A percentile compares a stretch with the other conserved stretches of the same genome.
Evolutionary conservation across 2,113 vertebrate species (phyloP).

Genomic region (Haemorhous mexicanus): DNA sequence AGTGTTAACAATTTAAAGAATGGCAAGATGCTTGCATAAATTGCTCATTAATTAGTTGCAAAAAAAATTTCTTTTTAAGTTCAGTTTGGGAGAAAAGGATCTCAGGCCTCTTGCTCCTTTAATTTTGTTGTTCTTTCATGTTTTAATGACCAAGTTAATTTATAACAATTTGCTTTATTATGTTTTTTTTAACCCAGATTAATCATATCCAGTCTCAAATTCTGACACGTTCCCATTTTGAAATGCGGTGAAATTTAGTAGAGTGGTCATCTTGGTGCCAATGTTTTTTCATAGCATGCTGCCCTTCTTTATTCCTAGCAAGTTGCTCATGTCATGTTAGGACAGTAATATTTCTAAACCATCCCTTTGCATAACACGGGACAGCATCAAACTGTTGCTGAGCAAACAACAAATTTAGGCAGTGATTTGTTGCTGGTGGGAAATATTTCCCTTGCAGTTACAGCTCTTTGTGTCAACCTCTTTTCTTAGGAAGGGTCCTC

Average conservation of each 20-base stretch:
- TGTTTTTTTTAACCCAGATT: neutral
- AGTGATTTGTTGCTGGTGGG: neutral
- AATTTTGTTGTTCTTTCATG: neutral
- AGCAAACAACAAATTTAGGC: neutral
- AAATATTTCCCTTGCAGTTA: neutral
- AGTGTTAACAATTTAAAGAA: neutral
- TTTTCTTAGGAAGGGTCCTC: neutral
- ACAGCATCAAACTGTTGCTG: neutral
- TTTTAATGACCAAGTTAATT: neutral
- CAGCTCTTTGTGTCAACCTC: neutral
- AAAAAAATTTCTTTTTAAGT: neutral
- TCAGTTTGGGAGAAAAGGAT: neutral
- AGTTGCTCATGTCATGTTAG: neutral
- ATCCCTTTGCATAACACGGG: neutral
- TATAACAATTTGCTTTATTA: neutral
- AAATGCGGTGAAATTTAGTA: neutral
- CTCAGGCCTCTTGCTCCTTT: neutral
- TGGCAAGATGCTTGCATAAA: neutral
- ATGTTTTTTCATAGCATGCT: neutral
- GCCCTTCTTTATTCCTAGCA: neutral
- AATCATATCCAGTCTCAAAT: neutral
- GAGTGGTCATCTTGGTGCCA: neutral
- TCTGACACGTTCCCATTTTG: neutral
- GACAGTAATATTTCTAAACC: neutral
- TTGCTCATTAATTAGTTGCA: neutral